These are phyloP conservation scores for Meloe dianella DNA, from an alignment of 2,888 invertebrate genomes.

Conservation along the genomic window DNA sequence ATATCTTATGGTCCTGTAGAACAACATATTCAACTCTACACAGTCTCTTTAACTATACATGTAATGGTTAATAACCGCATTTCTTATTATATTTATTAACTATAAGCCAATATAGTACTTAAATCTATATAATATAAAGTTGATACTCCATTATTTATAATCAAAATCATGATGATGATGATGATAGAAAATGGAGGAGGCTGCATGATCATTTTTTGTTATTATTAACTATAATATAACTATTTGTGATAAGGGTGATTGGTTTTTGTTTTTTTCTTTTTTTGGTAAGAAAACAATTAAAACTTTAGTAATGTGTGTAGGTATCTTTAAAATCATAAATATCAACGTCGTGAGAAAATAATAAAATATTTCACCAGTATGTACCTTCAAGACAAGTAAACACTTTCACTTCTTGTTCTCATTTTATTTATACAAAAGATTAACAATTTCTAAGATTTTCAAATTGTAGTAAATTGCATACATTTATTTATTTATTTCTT, in stretches of 20 bases:
- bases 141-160: conserved; percentile 40
- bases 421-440: neutral
- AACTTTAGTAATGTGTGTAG: conserved; percentile 1
- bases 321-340: conserved; percentile 4
- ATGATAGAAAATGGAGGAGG: neutral
- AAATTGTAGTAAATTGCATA: no score
- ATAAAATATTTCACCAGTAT: neutral
- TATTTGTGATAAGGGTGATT: no score
- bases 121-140: conserved; percentile 31
- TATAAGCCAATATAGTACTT: conserved; percentile 32
- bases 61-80: conserved; percentile 35
- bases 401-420: conserved; percentile 7
- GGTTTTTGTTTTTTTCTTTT: no score
- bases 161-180: neutral
- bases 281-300: no score
- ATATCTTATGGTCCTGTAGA: conserved; percentile 14
- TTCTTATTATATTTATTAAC: conserved; percentile 30
- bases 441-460: neutral
- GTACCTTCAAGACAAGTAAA: neutral
- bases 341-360: conserved; percentile 8
- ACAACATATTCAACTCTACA: no score
- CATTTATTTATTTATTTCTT: no score
- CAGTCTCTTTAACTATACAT: no score
- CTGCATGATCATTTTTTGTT: no score
- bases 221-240: no score